Evolutionary conservation across 2,888 invertebrate genomes (phyloP), one percentile per base, ranked within the genome.

Genomic region (Leptinotarsa juncta): DNA sequence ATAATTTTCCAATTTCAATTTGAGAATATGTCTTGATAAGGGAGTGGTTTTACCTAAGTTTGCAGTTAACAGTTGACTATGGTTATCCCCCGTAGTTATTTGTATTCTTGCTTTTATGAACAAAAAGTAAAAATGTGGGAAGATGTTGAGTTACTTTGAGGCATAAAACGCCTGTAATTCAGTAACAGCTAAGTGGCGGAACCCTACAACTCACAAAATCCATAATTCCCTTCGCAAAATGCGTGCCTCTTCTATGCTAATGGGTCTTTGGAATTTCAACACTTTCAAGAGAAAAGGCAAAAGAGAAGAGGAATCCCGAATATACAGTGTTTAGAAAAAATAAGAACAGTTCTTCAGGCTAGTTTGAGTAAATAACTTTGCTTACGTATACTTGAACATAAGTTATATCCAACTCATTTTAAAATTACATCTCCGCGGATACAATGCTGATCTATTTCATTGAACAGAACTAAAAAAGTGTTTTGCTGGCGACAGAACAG

Each of bases 241-340:
- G 79, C 79, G 75, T 77, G 78, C 80, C 78, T 81, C 83, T 81
- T 80, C 81, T 82, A 84, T 83, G 83, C 83, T 84, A 84, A 84
- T 85, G 84, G 85, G 82, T 83, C 81, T 80, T 75, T 83, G 80
- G 76, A 75, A 80, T 78, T 79, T 78, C 74, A 77, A 72, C 76
- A 70, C 42, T 42, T 55, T 3, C 14, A 48, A 18, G 57, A 42
- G 68, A 26, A 48, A 32, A 20, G 18, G 15, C 1, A 16, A 20
- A 4, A 15, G 15, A 15, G 20, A 3, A 42, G 12, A 42, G 42
- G 42, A 10, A 2, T 42, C 0, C 16, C 3, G 20, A 20, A 67
- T 67, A 67, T n/a, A 51, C 12, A 50, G 26, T 48, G 49, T 20
- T 57, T 20, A 12, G 18, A 20, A 20, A 57, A 12, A 51, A 15